Evolutionary conservation across 1,140 invertebrate species (phyloP).

Genomic region (Sarcophaga bullata): DNA sequence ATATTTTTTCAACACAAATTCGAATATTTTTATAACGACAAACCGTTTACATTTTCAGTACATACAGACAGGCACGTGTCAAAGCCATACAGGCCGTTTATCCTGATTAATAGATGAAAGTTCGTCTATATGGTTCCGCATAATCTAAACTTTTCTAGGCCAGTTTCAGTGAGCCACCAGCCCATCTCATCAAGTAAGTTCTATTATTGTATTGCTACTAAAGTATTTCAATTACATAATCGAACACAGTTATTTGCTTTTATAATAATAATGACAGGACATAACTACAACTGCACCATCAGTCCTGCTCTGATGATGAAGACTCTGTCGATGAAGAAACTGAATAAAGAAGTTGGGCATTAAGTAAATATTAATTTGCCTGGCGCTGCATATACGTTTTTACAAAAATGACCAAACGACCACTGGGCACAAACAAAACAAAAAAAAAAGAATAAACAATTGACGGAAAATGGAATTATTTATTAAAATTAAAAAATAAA

Average conservation of each 20-base stretch:
- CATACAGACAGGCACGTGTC: conserved; percentile 90
- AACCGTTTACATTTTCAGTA: conserved; percentile 72
- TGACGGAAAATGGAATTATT: not conserved
- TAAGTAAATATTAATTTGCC: not conserved
- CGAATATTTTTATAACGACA: not conserved
- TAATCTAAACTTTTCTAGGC: conserved; percentile 85
- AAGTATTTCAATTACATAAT: conserved; percentile 35
- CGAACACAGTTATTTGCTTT: not conserved
- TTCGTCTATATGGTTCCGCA: conserved; percentile 66
- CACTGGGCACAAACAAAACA: too few species aligned
- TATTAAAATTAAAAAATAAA: too few species aligned
- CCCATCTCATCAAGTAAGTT: conserved; percentile 79
- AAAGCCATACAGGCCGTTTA: conserved; percentile 86
- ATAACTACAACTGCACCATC: conserved; percentile 91
- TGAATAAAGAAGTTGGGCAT: conserved; percentile 69
- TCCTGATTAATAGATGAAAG: conserved; percentile 84
- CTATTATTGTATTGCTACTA: not conserved
- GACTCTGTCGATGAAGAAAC: conserved; percentile 74
- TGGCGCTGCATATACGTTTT: not conserved
- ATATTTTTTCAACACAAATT: not conserved
- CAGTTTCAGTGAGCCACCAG: conserved; percentile 92
- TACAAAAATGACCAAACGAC: conserved; percentile 21
- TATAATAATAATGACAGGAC: conserved; percentile 66
- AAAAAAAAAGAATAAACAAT: too few species aligned
- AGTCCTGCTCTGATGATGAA: conserved; percentile 83